A percentile compares a stretch with the other conserved stretches of the same genome.
Conservation (phyloP, 2,888 invertebrate species). For the Cheilosia variabilis region DNA sequence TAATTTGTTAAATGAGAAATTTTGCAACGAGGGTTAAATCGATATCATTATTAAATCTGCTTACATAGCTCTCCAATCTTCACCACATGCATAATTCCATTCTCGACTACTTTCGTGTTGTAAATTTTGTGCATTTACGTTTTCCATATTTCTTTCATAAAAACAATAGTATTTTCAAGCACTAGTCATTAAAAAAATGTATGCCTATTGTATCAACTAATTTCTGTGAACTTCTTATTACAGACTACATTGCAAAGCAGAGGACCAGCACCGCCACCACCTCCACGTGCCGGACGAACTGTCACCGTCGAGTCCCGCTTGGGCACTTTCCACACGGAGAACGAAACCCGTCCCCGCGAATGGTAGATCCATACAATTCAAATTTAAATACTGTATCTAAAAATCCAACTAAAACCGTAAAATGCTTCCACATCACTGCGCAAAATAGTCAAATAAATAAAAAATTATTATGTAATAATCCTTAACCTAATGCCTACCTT, state of each 20-base stretch:
- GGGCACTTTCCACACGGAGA: conserved; percentile 79
- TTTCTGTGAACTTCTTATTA: conserved; percentile 33
- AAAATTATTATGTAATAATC: conserved; percentile 19
- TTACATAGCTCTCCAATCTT: no score
- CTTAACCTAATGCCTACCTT: background rate
- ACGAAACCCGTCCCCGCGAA: conserved; percentile 78
- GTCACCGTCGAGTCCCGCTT: conserved; percentile 80
- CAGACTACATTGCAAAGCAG: conserved; percentile 80
- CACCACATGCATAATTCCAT: no score
- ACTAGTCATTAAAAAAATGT: background rate
- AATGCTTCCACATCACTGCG: conserved; percentile 40
- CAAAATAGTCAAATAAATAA: conserved; percentile 42
- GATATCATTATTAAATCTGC: no score
- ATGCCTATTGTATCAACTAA: background rate
- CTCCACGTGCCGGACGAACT: conserved; percentile 79
- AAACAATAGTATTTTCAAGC: background rate
- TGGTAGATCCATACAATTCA: conserved; percentile 77
- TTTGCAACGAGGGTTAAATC: no score
- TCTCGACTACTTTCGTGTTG: no score
- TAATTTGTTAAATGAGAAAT: no score
- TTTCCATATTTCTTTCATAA: background rate
- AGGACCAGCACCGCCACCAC: conserved; percentile 78
- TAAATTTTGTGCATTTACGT: no score
- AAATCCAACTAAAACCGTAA: background rate
- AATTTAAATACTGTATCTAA: conserved; percentile 11